Conservation (phyloP, 2,113 vertebrate species). For the Neodontobutis hainanensis region DNA sequence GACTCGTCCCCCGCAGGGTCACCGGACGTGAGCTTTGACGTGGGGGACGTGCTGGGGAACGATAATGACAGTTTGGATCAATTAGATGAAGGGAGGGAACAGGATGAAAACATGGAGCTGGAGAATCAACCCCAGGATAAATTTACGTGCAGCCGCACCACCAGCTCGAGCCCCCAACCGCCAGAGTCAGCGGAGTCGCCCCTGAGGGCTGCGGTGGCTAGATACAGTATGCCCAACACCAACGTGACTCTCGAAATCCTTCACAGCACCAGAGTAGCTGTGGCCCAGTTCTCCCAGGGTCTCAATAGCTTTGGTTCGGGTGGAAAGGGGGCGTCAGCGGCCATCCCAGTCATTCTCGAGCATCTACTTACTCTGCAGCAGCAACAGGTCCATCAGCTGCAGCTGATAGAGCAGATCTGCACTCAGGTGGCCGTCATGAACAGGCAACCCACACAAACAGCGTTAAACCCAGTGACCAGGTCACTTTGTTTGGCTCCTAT, state of each 20-base stretch:
- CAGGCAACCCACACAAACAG: constrained; percentile 80
- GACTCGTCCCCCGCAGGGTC: constrained; percentile 84
- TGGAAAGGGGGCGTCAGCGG: constrained; percentile 79
- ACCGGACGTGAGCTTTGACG: constrained; percentile 74
- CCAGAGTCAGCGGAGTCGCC: constrained; percentile 71
- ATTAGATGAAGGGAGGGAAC: constrained; percentile 74
- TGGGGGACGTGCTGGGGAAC: constrained; percentile 62
- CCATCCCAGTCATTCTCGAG: constrained; percentile 93
- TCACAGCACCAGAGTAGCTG: constrained; percentile 94
- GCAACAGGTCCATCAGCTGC: constrained; percentile 96
- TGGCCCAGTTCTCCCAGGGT: constrained; percentile 94
- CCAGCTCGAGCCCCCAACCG: constrained; percentile 65
- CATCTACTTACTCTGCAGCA: constrained; percentile 93
- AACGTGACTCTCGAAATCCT: constrained; percentile 97
- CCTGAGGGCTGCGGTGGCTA: constrained; percentile 75
- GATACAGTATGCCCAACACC: constrained; percentile 88
- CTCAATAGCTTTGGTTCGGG: constrained; percentile 61
- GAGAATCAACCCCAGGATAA: constrained; percentile 76
- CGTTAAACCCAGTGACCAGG: constrained; percentile 79
- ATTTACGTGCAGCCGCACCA: constrained; percentile 10
- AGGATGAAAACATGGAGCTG: constrained; percentile 89
- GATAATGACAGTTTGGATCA: constrained; percentile 77
- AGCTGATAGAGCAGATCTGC: constrained; percentile 97
- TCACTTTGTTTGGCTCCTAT: constrained; percentile 69
- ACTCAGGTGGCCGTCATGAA: constrained; percentile 95